Base-by-base conservation (phyloP, 2,888 invertebrate species). In the Tricholauxania praeusta region DNA sequence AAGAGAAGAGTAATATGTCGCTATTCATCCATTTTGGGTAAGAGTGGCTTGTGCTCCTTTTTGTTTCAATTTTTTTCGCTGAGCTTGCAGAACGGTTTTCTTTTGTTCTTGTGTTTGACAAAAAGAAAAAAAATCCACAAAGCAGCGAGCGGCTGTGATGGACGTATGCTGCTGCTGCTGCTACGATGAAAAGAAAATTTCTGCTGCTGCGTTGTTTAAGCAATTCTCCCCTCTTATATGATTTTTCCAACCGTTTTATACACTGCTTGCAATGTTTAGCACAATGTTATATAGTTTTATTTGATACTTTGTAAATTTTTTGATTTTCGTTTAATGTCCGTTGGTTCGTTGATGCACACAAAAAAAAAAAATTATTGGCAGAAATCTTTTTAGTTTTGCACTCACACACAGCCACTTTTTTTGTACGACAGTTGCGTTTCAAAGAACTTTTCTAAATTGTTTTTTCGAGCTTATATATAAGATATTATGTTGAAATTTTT, bases 21-120 rank as follows among this genome's bases (percentile, higher is more conserved):
- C 68, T 59, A 68, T 57, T 68, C 68, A 59, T 59, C 68, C 68
- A 68, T 68, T 59, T 49, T 57, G n/a, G 64, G 51, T 64, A 57
- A 14, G 64, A 64, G 64, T 64, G 49, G 19, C 22, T 47, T 19
- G 63, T 48, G 59, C 51, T 28, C 64, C 64, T 49, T 51, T 64
- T 47, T 64, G 15, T 64, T 64, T 51, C 49, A 51, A 12, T 19
- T 60, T 39, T 39, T 39, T 64, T 49, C 51, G 64, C 64, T 19
- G 63, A 47, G 64, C 39, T 64, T 64, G 64, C 64, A 64, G 51
- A 51, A 28, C 64, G 51, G 22, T 64, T 51, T 64, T 47, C 64
- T 64, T 51, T 64, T 64, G 64, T 64, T 64, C 64, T 51, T 22
- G 49, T 28, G 64, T 22, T 51, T 64, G 49, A 22, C 22, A 8